Evolutionary conservation across 2,113 vertebrate genomes (phyloP).

Genomic region (Antechinus flavipes): DNA sequence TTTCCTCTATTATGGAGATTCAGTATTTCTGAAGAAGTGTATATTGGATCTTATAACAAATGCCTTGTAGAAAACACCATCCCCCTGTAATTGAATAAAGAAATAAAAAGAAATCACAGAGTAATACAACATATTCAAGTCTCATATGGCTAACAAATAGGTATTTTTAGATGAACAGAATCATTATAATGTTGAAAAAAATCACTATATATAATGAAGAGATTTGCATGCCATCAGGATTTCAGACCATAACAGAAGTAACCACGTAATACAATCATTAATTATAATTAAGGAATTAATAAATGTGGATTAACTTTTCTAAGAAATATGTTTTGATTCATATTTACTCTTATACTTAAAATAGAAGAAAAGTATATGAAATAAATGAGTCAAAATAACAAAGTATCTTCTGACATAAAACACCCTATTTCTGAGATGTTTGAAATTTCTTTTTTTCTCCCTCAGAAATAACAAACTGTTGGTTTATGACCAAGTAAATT

Average conservation of each 20-base stretch:
- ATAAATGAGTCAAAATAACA: too few species aligned
- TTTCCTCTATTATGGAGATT: conserved; percentile 32
- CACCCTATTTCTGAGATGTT: neutral
- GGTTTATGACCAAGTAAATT: conserved; percentile 40
- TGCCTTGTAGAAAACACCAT: conserved; percentile 1
- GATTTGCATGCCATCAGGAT: conserved; percentile 21
- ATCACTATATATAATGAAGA: neutral
- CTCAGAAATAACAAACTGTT: neutral
- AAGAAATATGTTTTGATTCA: conserved; percentile 3
- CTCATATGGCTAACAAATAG: neutral
- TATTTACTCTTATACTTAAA: neutral
- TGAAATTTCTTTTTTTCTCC: conserved; percentile 15
- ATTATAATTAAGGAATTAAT: neutral
- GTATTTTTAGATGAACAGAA: neutral
- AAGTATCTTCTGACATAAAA: neutral
- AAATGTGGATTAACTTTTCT: neutral
- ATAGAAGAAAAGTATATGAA: conserved; percentile 11
- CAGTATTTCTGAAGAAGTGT: neutral
- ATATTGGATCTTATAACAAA: conserved; percentile 1
- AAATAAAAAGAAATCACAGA: neutral
- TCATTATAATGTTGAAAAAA: conserved; percentile 22
- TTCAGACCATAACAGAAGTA: neutral
- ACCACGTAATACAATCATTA: neutral
- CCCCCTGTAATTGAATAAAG: neutral
- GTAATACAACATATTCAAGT: conserved; percentile 4